Evolutionary conservation across 2,797 vertebrate genomes (phyloP).

Genomic region (Sarcophilus harrisii): DNA sequence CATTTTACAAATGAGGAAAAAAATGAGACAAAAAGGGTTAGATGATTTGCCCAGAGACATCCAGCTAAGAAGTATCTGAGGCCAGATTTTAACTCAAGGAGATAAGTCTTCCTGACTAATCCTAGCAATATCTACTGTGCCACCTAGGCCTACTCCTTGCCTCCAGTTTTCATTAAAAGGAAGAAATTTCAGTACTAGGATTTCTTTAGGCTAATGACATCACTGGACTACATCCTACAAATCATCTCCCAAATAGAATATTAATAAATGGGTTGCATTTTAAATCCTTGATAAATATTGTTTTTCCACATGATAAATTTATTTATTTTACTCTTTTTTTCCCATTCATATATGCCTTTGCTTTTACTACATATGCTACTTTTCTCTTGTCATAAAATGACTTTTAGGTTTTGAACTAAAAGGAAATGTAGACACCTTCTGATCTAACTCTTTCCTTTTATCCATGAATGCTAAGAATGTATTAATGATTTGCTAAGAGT

Average conservation of each 20-base stretch:
- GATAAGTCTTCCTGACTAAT: background rate
- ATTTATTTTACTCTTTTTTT: background rate
- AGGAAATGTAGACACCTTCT: background rate
- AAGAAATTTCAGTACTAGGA: background rate
- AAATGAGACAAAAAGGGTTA: background rate
- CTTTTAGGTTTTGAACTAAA: background rate
- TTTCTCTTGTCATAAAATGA: background rate
- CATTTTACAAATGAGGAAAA: background rate
- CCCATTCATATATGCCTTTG: background rate
- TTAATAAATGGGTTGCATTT: background rate
- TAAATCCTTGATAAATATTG: background rate
- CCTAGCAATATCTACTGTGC: background rate
- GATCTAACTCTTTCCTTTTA: background rate
- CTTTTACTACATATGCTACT: background rate
- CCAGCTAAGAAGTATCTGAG: background rate
- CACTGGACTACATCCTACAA: background rate
- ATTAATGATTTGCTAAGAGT: conserved; percentile 17
- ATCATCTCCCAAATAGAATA: background rate
- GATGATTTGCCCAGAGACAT: background rate
- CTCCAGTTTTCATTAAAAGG: background rate
- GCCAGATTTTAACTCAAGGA: background rate
- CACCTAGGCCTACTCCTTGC: background rate
- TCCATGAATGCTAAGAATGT: background rate
- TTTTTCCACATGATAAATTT: background rate
- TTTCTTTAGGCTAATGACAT: background rate